phyloP scores from a whole-genome alignment of 2,113 vertebrate genomes.

The Capra hircus region DNA sequence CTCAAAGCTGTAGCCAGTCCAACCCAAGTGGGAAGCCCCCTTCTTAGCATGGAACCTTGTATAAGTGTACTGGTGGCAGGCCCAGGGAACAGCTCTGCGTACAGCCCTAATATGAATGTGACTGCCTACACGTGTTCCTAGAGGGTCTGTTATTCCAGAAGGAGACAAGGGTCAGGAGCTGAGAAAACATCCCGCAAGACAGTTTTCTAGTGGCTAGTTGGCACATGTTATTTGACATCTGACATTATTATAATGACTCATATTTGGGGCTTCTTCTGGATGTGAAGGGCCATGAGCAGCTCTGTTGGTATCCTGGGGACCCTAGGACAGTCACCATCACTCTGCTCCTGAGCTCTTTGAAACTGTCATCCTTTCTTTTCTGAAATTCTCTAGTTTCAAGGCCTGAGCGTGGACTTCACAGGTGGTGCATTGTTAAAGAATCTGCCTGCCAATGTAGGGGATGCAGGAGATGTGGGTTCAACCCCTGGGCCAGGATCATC shows the following conservation, averaged over 20 bases:
- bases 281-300: background rate
- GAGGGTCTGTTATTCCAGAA: background rate
- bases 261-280: background rate
- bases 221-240: background rate
- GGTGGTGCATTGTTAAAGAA: background rate
- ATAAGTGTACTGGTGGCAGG: background rate
- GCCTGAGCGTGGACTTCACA: background rate
- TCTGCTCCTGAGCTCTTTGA: background rate
- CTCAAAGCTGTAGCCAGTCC: background rate
- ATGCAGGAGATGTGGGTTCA: accelerated
- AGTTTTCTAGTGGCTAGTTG: background rate
- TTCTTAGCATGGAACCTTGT: background rate
- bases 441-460: background rate
- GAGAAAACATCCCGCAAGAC: background rate
- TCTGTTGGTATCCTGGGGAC: background rate
- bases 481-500: background rate
- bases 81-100: background rate
- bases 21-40: background rate
- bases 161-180: background rate
- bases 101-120: no score
- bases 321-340: background rate
- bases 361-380: background rate
- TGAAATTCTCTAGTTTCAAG: background rate
- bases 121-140: accelerated
- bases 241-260: background rate